Base-by-base conservation (phyloP, 1,140 invertebrate genomes). In the Dendrolimus punctatus region DNA sequence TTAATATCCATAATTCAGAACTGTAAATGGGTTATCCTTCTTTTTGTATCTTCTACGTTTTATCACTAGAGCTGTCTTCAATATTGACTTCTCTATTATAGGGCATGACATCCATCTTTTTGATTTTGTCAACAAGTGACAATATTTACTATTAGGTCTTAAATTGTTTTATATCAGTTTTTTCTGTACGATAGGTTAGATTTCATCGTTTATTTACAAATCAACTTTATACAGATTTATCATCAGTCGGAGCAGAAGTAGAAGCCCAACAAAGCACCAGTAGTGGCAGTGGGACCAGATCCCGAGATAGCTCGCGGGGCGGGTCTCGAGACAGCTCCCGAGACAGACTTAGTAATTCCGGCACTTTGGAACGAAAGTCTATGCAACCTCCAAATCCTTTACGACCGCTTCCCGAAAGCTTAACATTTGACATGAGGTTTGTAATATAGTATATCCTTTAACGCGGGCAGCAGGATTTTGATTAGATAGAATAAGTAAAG, bases 401-500 rank as follows among this genome's bases (percentile, higher is more conserved):
- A 36, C 89, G 91, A 56, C 92, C 95, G 0, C 80, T 98, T 42
- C 95, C 96, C 0, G 93, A 94, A 60, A 96, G 95, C 8, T 85
- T 98, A 8, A 92, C 94, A 8, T 95, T 95, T 82, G 97, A 98
- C 87, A 95, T 98, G 87, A 93, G 92, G 94, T 95, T 43, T 42
- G 45, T 49, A 45, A 8, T 6, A 6, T 36, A 6, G 9, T 55
- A 48, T 57, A 36, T 23, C 23, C 23, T 23, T 23, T 2, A 23
- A 23, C 23, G 23, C 23, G 23, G 3, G 1, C 23, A 2, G 23
- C 23, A 23, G 23, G 3, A 1, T 23, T 23, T 23, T 23, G 23
- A 2, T 23, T 23, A 23, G n/a, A n/a, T n/a, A n/a, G n/a, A n/a
- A 23, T 23, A 23, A 23, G 23, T 23, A 23, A 23, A 23, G 23